These are phyloP conservation scores for Bombus polaris DNA, from an alignment of 1,140 invertebrate genomes.

Conservation along the genomic window DNA sequence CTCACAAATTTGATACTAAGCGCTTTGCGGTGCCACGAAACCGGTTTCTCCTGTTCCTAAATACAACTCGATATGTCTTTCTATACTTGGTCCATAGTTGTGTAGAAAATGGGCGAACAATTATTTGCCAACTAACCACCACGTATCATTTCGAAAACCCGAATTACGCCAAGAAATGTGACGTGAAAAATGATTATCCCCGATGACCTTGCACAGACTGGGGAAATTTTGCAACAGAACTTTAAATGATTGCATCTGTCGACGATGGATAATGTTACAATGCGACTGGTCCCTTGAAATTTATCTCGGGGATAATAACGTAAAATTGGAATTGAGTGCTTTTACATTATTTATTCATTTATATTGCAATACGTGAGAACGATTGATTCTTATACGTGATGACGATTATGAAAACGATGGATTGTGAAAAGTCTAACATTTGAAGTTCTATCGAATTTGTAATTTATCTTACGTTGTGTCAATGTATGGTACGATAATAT, in stretches of 20 bases:
- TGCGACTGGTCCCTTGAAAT: too few species aligned
- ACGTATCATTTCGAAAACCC: neutral
- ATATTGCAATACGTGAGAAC: accelerated
- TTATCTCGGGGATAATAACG: too few species aligned
- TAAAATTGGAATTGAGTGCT: too few species aligned
- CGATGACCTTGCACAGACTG: neutral
- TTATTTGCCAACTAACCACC: neutral
- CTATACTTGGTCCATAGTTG: neutral
- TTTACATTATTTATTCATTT: too few species aligned
- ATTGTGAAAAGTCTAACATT: too few species aligned
- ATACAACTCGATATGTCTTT: neutral
- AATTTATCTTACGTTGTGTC: too few species aligned
- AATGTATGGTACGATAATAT: too few species aligned
- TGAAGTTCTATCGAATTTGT: too few species aligned
- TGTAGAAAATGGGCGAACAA: neutral
- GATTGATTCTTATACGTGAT: too few species aligned
- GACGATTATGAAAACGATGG: too few species aligned
- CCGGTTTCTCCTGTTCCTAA: neutral
- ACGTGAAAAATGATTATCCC: neutral
- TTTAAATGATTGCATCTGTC: too few species aligned
- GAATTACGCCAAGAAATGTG: neutral
- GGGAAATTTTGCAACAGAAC: neutral
- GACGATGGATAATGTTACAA: too few species aligned
- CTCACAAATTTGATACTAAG: neutral
- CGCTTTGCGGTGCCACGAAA: neutral